Base-by-base conservation (phyloP, 2,797 vertebrate species). In the Myotis findleyi region DNA sequence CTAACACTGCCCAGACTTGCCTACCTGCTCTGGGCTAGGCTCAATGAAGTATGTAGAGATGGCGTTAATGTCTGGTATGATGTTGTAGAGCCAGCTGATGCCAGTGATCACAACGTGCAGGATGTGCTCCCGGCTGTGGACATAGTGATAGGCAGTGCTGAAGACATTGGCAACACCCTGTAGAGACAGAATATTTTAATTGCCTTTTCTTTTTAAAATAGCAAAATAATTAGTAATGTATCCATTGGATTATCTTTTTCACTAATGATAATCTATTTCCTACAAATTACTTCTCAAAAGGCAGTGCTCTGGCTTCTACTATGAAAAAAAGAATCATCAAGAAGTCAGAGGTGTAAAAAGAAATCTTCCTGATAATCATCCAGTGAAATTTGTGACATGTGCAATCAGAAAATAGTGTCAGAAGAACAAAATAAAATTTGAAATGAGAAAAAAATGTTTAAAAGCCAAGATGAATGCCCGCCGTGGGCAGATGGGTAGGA, bases 121-220 rank as follows among this genome's bases (percentile, higher is more conserved):
- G 57, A 99, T 49, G 7, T 98, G 97, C 72, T 98, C 98, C 69
- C 80, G 55, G 30, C 91, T 96, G 75, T 96, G 96, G 71, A 99
- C 92, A 0, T 98, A 93, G 91, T 99, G 98, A 92, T 98, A 99
- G 95, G 98, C 98, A 81, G 92, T 95, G 93, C 98, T 98, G 96
- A 99, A 98, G 0, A 96, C 96, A 20, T 88, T 97, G 49, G 98
- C 97, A 51, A 99, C 97, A 41, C 98, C 98, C 99, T 99, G 97
- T 14, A 89, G 89, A 97, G 87, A 87, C 38, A 97, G 83, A 97
- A 95, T 49, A 88, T 68, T 83, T 69, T 71, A 82, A 72, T 55
- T 12, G 41, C 21, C 33, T 92, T 94, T 93, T 88, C 49, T 82
- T 87, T 95, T 88, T 30, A 66, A 91, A 82, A 82, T 3, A 80